A percentile compares a stretch with the other conserved stretches of the same genome.
These are phyloP conservation scores for Triops cancriformis DNA, from an alignment of 1,140 invertebrate species.

Conservation along the genomic window DNA sequence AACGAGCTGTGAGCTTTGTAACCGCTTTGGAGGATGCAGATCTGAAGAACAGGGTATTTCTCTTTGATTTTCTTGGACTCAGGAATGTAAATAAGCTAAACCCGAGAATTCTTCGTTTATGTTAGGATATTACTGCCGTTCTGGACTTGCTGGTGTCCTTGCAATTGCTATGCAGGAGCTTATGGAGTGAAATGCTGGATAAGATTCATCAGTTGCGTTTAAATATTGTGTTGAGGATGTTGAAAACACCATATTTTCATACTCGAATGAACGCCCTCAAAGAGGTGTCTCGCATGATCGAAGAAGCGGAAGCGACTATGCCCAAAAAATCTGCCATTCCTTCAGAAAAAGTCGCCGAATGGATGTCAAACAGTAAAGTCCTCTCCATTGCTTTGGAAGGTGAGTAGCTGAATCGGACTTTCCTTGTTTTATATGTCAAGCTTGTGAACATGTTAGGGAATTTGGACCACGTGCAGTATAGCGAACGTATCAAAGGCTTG, in stretches of 20 bases:
- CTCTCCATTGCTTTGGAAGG: constrained; percentile 46
- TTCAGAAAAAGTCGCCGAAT: constrained; percentile 42
- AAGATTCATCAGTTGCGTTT: constrained; percentile 42
- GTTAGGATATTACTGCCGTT: constrained; percentile 43
- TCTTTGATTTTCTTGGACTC: constrained; percentile 18
- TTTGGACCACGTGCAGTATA: constrained; percentile 49
- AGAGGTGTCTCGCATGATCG: constrained; percentile 44
- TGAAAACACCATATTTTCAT: constrained; percentile 49
- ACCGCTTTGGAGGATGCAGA: constrained; percentile 41
- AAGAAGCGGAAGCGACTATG: constrained; percentile 39
- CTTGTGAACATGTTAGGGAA: constrained; percentile 35
- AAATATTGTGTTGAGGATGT: constrained; percentile 45
- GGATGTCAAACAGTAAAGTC: constrained; percentile 45
- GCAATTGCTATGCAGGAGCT: constrained; percentile 42
- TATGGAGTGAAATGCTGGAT: constrained; percentile 43
- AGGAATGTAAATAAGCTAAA: background rate
- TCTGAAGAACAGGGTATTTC: constrained; percentile 43
- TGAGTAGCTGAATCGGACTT: background rate
- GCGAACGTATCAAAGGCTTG: constrained; percentile 45
- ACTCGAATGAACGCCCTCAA: constrained; percentile 50
- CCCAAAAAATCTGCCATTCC: constrained; percentile 39
- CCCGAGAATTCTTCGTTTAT: no score
- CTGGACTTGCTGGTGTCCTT: constrained; percentile 44
- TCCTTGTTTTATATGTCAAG: background rate
- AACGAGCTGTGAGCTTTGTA: constrained; percentile 40